These are phyloP conservation scores for Actinemys pallida DNA, from an alignment of 2,113 vertebrate genomes.

Conservation along the genomic window DNA sequence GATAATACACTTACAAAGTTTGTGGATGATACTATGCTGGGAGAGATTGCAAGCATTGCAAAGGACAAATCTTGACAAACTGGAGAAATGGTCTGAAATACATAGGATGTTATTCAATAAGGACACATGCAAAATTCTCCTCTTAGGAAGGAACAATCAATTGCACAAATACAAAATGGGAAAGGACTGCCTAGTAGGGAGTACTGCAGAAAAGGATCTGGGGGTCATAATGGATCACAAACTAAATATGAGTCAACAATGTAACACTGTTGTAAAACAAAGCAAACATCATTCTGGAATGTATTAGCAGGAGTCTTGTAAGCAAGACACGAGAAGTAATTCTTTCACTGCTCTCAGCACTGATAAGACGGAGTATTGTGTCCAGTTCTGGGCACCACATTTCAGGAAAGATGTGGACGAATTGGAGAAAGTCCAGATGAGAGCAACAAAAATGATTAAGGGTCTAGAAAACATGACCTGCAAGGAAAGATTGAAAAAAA, in stretches of 20 bases:
- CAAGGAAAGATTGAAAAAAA: neutral
- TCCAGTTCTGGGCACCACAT: neutral
- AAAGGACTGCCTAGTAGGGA: neutral
- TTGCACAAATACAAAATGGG: neutral
- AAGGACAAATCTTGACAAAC: neutral
- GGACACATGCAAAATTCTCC: neutral
- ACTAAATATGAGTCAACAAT: neutral
- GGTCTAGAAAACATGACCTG: neutral
- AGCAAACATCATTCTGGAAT: neutral
- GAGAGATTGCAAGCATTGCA: neutral
- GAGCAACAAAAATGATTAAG: neutral
- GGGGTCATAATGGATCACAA: neutral
- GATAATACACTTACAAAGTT: neutral
- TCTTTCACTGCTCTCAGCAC: neutral
- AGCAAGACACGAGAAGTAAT: neutral
- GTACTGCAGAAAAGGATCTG: neutral
- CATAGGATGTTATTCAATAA: neutral
- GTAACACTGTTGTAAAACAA: neutral
- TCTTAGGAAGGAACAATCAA: neutral
- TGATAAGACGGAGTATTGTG: neutral
- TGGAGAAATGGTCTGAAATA: neutral
- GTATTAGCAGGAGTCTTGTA: neutral
- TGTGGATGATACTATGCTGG: neutral
- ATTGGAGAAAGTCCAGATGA: neutral
- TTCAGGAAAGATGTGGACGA: neutral